phyloP scores from a whole-genome alignment of 2,113 vertebrate genomes.

The Raphicerus campestris region DNA sequence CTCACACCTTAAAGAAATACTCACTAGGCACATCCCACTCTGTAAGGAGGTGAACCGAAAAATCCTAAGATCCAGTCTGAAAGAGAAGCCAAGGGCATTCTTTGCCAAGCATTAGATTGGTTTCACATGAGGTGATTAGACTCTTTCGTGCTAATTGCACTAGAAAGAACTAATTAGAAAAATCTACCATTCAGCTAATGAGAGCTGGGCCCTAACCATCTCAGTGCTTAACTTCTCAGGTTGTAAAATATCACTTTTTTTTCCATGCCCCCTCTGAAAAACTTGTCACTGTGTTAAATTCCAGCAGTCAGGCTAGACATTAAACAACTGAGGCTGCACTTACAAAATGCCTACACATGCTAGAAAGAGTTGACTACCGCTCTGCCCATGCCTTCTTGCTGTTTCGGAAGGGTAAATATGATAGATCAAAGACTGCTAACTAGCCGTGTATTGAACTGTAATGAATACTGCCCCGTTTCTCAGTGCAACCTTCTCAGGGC shows the following conservation, averaged over 20 bases:
- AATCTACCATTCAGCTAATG: slow-evolving; percentile 95
- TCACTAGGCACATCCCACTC: slow-evolving; percentile 14
- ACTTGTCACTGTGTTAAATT: slow-evolving; percentile 71
- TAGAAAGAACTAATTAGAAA: slow-evolving; percentile 98
- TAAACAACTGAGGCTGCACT: slow-evolving; percentile 71
- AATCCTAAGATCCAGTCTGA: slow-evolving; percentile 82
- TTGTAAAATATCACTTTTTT: slow-evolving; percentile 80
- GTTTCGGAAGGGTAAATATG: slow-evolving; percentile 26
- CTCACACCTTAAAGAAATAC: background rate
- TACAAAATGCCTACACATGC: slow-evolving; percentile 49
- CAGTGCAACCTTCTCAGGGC: slow-evolving; percentile 55
- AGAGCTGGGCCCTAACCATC: slow-evolving; percentile 92
- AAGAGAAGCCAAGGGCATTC: slow-evolving; percentile 95
- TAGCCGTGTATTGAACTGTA: background rate
- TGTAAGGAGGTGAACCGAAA: slow-evolving; percentile 72
- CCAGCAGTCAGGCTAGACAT: slow-evolving; percentile 69
- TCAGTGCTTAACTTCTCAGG: slow-evolving; percentile 87
- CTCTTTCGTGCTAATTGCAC: slow-evolving; percentile 95
- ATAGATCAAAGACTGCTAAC: slow-evolving; percentile 29
- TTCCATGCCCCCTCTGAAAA: slow-evolving; percentile 47
- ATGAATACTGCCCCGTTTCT: slow-evolving; percentile 59
- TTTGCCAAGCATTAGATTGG: slow-evolving; percentile 94
- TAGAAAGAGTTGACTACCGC: background rate
- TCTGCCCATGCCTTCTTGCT: background rate
- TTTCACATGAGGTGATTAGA: slow-evolving; percentile 98